Base-by-base conservation (phyloP, 2,888 invertebrate genomes). In the Andrena camellia region DNA sequence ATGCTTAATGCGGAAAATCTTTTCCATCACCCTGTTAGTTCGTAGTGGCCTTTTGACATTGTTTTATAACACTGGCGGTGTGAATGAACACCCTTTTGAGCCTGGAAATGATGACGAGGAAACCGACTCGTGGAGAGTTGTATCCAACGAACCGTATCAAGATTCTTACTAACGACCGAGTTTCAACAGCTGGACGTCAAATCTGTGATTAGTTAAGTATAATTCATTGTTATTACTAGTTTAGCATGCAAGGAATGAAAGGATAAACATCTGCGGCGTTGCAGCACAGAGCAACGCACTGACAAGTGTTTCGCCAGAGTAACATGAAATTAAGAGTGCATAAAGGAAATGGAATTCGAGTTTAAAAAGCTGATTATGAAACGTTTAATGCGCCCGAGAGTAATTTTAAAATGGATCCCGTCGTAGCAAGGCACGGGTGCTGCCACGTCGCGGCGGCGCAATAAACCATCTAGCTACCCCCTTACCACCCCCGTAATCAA, bases 361-460 rank as follows among this genome's bases (percentile, higher is more conserved):
- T 48, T 54, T 10, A 1, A 10, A 5, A 42, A 66, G 2, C 26
- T 8, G 33, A 31, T 2, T 52, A 10, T 3, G 66, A 77, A 77
- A 57, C 26, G 35, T 62, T 23, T 3, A 50, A 0, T 23, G 59
- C 7, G 54, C 26, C 64, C 29, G 31, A 80, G 66, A 64, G 72
- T 20, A 60, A 42, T 70, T 82, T 69, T 73, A 68, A 82, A 82
- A 78, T 67, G 75, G 60, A 82, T 81, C 77, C 78, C 74, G 70
- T 78, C 74, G 76, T 71, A 50, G 81, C 86, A 81, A 81, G 88
- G 86, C 86, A 92, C 91, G 88, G 85, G 93, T 94, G 94, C 91
- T 93, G 94, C 94, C 94, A 93, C 92, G 92, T 92, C 89, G 90
- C 93, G 94, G 94, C 81, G 83, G 74, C 78, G 71, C 81, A 86